Conservation (phyloP, 2,113 vertebrate genomes). For the Xiphophorus maculatus region DNA sequence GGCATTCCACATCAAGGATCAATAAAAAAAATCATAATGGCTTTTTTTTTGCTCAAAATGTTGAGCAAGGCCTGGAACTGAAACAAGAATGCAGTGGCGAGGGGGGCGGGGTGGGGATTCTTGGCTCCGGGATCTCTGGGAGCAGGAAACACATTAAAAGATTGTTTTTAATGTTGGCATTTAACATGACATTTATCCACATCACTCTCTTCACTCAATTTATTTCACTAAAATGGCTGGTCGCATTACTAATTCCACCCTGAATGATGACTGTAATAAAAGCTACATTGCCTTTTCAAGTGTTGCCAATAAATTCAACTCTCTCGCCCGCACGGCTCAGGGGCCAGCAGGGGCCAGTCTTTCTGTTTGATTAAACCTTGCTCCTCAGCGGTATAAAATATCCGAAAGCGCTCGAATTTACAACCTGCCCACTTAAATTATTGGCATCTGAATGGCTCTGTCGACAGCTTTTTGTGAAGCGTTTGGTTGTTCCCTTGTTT, state of each 20-base stretch:
- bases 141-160: not conserved
- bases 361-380: constrained; percentile 78
- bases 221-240: constrained; percentile 68
- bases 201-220: constrained; percentile 67
- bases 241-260: constrained; percentile 71
- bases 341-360: constrained; percentile 65
- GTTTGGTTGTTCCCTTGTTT: constrained; percentile 37
- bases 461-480: constrained; percentile 48
- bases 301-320: constrained; percentile 70
- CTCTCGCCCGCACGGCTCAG: constrained; percentile 59
- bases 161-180: constrained; percentile 67
- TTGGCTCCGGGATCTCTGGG: constrained; percentile 25
- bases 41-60: constrained; percentile 60
- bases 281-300: constrained; percentile 58
- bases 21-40: constrained; percentile 76
- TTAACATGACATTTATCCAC: constrained; percentile 72
- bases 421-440: constrained; percentile 64
- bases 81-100: constrained; percentile 31
- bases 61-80: constrained; percentile 55
- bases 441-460: constrained; percentile 56
- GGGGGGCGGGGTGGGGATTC: constrained; percentile 14
- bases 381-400: constrained; percentile 66
- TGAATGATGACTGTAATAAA: constrained; percentile 77
- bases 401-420: constrained; percentile 71
- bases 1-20: constrained; percentile 60